Conservation (phyloP, 2,888 invertebrate genomes). For the Tetanocera ferruginea region DNA sequence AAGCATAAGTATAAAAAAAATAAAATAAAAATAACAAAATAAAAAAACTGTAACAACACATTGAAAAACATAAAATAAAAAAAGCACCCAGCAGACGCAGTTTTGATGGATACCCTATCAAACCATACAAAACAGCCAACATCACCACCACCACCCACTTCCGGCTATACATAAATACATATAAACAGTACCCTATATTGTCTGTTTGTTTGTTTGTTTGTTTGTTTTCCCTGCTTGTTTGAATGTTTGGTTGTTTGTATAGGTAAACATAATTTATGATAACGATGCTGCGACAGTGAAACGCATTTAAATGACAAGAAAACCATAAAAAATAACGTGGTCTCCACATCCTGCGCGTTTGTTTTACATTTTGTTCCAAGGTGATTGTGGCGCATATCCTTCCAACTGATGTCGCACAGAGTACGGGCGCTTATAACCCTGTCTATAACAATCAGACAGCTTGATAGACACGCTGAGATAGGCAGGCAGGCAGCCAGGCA, state of each 20-base stretch:
- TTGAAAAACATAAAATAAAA: too few species aligned
- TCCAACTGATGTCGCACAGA: background rate
- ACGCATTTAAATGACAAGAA: conserved; percentile 25
- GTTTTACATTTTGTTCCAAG: background rate
- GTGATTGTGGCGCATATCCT: background rate
- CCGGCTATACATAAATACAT: background rate
- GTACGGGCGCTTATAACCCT: background rate
- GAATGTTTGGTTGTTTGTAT: background rate
- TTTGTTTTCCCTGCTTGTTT: background rate
- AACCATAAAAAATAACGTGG: conserved; percentile 14
- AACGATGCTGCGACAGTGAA: conserved; percentile 1
- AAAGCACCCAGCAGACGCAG: too few species aligned
- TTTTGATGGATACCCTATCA: too few species aligned
- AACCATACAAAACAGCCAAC: background rate
- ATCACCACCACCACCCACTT: background rate
- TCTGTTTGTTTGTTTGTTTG: background rate
- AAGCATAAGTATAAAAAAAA: too few species aligned
- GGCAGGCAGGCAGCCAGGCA: too few species aligned
- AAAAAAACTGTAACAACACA: too few species aligned
- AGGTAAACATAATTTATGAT: conserved; percentile 26
- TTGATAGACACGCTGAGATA: too few species aligned
- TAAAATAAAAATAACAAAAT: too few species aligned
- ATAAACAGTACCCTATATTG: background rate
- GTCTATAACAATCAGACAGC: background rate
- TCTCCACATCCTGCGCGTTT: background rate